Base-by-base conservation (phyloP, 2,113 vertebrate species). In the Sebastes schlegelii region DNA sequence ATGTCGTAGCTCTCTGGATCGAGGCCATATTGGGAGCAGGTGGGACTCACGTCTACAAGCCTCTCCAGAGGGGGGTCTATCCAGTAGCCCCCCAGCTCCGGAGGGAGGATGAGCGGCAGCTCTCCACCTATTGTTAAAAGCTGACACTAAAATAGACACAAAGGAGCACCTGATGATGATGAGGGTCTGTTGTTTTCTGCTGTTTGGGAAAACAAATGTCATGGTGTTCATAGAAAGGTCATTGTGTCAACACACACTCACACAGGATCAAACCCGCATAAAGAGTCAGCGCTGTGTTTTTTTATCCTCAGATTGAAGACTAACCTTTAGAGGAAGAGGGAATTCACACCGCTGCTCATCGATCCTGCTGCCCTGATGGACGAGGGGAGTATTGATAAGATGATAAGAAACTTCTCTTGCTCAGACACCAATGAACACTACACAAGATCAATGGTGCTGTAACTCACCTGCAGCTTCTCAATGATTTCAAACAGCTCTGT, bases 401-500 rank as follows among this genome's bases (percentile, higher is more conserved):
- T 69, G 66, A 69, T 82, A 54, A 55, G 70, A 82, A 80, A 81
- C 73, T 58, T 85, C 49, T 78, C 51, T 74, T 74, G 69, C 71
- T 83, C 62, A 42, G 49, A 70, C 63, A 60, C 75, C 49, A 40
- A 49, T 55, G 46, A 17, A 71, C 57, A 34, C 48, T 45, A 11
- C 74, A 65, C 65, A n/a, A 49, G 45, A 86, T 82, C 83, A 66
- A 78, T 83, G 1, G 2, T 9, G 14, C 48, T 45, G 69, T 57
- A 74, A 77, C 85, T 93, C 93, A 96, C 95, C 94, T 96, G 95
- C 80, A 96, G 93, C 86, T 95, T 95, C 89, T 96, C 95, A 94
- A 98, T 97, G 91, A 98, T 97, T 92, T 97, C 97, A 95, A 97
- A 97, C 88, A 98, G 94, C 91, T 98, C 97, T 1, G 92, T 95